A percentile compares a stretch with the other conserved stretches of the same genome.
Conservation (phyloP, 2,113 vertebrate genomes). For the Struthidea cinerea region DNA sequence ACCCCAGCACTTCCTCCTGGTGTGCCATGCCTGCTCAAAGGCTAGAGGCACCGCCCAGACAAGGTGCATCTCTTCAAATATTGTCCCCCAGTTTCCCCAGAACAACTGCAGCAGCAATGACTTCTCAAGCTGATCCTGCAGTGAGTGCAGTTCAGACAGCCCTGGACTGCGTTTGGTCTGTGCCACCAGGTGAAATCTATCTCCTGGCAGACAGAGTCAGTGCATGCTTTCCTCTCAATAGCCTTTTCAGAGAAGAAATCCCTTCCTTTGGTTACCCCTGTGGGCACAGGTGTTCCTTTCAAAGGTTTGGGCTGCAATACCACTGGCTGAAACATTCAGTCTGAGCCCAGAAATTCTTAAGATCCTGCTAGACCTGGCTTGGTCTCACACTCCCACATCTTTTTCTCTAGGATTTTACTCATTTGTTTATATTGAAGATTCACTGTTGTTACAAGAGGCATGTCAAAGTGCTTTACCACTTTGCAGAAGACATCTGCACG, state of each 20-base stretch:
- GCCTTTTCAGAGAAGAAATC: background rate
- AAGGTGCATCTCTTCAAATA: background rate
- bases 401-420: background rate
- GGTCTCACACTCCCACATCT: background rate
- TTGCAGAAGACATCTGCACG: background rate
- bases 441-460: background rate
- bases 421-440: background rate
- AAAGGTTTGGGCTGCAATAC: background rate
- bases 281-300: background rate
- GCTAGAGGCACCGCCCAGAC: background rate
- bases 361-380: background rate
- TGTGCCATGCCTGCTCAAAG: background rate
- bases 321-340: background rate
- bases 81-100: background rate
- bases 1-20: conserved; percentile 1
- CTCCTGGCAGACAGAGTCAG: background rate
- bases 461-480: background rate
- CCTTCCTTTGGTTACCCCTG: background rate
- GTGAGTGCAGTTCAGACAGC: background rate
- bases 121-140: accelerated
- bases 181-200: background rate
- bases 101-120: background rate
- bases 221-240: background rate
- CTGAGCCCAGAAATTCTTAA: background rate
- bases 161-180: background rate